Evolutionary conservation across 1,140 invertebrate species (phyloP), one percentile per base, ranked within the genome.

Genomic region (Gryllus bimaculatus): DNA sequence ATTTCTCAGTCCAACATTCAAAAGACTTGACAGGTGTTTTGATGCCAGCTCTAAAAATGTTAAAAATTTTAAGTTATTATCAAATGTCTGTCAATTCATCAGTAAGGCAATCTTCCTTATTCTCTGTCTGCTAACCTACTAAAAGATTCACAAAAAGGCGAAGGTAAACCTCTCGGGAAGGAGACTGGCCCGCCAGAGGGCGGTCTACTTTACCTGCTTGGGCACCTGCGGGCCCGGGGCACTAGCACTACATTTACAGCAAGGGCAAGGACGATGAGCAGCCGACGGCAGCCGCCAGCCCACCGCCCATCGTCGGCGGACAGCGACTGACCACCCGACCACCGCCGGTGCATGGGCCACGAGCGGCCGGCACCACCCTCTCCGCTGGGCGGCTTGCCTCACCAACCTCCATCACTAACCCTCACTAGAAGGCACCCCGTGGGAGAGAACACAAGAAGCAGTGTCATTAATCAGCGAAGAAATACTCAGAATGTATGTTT

Each of bases 181-280:
- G 80, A 81, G 80, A 81, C 80, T 81, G 79, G 80, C 80, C 78
- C 73, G 74, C 26, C 66, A 48, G 26, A 76, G 39, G 74, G 54
- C 66, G 39, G 26, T 76, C 47, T 81, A 81, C 80, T 81, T 81
- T 81, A 81, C 80, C 80, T 81, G 80, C 73, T 75, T 54, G 49
- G 74, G 26, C 47, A 80, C 78, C 78, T 47, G 73, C 47, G 39
- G 73, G 73, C 66, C 49, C 78, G 49, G 73, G 39, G 47, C 66
- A 80, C 79, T 78, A 80, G 77, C 75, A 75, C 79, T 80, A 80
- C 76, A 80, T 74, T 66, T 66, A 66, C 54, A 66, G 10, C 54
- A 66, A 66, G 54, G 10, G 10, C 54, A 66, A 66, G 54, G 54
- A 66, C 54, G 18, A 10, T 10, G 54, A 13, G 54, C 54, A 10